A percentile compares a stretch with the other conserved stretches of the same genome.
Conservation (phyloP, 1,140 invertebrate genomes). For the Drosophila nigromelanica region DNA sequence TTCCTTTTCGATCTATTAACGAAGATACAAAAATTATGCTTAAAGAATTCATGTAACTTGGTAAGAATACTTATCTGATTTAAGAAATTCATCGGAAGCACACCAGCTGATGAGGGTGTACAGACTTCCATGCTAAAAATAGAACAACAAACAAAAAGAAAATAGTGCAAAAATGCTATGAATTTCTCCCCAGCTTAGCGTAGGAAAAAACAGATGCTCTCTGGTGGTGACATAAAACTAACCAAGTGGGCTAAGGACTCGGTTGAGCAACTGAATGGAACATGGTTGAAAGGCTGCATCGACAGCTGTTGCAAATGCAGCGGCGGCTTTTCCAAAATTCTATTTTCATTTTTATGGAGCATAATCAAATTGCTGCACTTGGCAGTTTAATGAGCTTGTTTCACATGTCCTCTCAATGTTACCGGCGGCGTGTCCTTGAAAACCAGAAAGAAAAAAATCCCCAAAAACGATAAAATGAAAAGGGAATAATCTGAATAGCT, state of each 20-base stretch:
- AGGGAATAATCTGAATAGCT: background rate
- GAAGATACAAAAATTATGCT: background rate
- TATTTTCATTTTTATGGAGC: conserved; percentile 54
- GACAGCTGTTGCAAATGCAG: conserved; percentile 39
- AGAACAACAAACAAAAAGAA: conserved; percentile 3
- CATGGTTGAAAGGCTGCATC: conserved; percentile 23
- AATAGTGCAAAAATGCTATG: background rate
- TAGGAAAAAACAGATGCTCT: conserved; percentile 12
- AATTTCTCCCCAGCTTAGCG: background rate
- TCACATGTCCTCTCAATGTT: conserved; percentile 44
- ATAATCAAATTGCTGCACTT: conserved; percentile 69
- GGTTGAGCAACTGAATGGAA: background rate
- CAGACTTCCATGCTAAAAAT: conserved; percentile 15
- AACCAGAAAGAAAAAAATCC: background rate
- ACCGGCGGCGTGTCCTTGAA: conserved; percentile 14
- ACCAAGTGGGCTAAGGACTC: conserved; percentile 6
- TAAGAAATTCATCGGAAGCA: background rate
- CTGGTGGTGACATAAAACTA: conserved; percentile 23
- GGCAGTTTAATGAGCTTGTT: conserved; percentile 74
- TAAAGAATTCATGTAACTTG: background rate
- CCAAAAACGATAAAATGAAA: conserved; percentile 5
- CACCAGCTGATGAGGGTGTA: background rate
- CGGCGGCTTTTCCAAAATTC: conserved; percentile 32
- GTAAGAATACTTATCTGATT: background rate
- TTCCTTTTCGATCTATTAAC: background rate